Base-by-base conservation (phyloP, 2,888 invertebrate species). In the Lycia hirtaria region DNA sequence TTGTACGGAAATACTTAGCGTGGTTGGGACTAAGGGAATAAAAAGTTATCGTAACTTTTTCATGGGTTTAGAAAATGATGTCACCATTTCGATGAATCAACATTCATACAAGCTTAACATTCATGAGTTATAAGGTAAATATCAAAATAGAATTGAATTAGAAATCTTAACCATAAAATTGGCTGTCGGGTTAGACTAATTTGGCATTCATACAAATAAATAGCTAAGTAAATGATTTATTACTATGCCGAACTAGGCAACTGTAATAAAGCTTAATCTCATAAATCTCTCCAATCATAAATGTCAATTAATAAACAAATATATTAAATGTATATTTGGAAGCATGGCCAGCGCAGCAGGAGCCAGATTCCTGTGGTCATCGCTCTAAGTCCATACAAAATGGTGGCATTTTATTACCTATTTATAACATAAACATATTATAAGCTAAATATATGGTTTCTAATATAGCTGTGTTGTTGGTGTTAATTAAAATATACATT, bases 401-500 rank as follows among this genome's bases (percentile, higher is more conserved):
- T 67, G 69, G 70, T 68, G 59, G 56, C 60, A 60, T 56, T 75
- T 70, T 68, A 68, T 71, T 66, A 64, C 58, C 58, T 49, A 64
- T 66, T 60, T 56, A 62, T 65, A 67, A 32, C 24, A 44, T 30
- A 15, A 14, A 12, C 33, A 35, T 47, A 47, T 35, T 35, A n/a
- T n/a, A 35, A 37, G 35, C 33, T 30, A 56, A 52, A 28, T 19
- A 37, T 64, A 63, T 64, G 59, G 59, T 56, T 67, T 58, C 30
- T 37, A 37, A 43, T 48, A 52, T 35, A 43, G 52, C 24, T 47
- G 47, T 44, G 22, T 47, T 59, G 64, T 60, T 69, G 68, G 73
- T 71, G 75, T 69, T 73, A 75, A 76, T 76, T 73, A 66, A 68
- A 75, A 68, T 64, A 60, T 37, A 62, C 43, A 47, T 56, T 58